Conservation (phyloP, 1,140 invertebrate genomes). For the Dendrolimus punctatus region DNA sequence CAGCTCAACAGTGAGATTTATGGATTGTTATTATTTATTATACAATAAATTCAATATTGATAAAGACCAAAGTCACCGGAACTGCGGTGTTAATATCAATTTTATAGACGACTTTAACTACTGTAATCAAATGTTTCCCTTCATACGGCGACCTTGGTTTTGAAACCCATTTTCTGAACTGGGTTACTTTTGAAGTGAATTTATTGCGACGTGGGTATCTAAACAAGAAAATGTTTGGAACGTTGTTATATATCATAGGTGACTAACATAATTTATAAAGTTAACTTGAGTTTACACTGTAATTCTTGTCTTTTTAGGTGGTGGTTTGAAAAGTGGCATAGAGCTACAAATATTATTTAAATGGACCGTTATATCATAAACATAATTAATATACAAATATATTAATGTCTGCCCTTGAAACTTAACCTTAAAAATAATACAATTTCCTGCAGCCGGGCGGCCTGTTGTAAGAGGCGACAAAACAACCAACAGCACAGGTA, state of each 20-base stretch:
- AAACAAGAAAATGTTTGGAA: constrained; percentile 9
- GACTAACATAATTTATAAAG: constrained; percentile 45
- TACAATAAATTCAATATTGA: constrained; percentile 14
- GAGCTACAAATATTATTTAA: neutral
- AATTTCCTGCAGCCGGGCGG: no score
- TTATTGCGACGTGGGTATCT: constrained; percentile 24
- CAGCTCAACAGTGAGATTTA: no score
- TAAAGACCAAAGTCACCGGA: constrained; percentile 14
- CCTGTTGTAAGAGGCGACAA: no score
- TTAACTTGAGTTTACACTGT: constrained; percentile 27
- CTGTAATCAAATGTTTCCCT: constrained; percentile 22
- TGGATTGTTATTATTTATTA: neutral
- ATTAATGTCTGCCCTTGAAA: no score
- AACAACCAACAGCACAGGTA: no score
- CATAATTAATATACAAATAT: no score
- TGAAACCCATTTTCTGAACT: constrained; percentile 30
- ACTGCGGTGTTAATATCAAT: constrained; percentile 12
- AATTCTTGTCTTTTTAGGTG: constrained; percentile 10
- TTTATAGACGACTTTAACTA: constrained; percentile 26
- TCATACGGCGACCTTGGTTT: constrained; percentile 34
- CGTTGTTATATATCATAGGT: constrained; percentile 21
- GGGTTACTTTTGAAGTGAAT: constrained; percentile 47
- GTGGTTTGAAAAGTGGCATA: constrained; percentile 1
- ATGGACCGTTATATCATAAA: no score
- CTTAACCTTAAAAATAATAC: no score